These are phyloP conservation scores for Teinopalpus imperialis DNA, from an alignment of 2,888 invertebrate genomes.

Conservation along the genomic window DNA sequence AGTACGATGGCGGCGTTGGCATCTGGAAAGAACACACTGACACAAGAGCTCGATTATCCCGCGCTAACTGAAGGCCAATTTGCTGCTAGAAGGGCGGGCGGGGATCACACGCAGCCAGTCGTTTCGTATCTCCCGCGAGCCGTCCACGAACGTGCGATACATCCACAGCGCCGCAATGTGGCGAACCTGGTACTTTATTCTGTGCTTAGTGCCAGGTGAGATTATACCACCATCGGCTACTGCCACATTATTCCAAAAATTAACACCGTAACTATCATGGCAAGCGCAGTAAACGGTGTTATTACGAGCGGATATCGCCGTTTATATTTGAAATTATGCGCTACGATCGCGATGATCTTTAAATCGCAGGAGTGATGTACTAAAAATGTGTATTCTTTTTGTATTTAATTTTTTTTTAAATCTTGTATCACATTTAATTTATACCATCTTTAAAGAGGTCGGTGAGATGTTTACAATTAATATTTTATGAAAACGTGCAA, in stretches of 20 bases:
- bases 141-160: slow-evolving; percentile 32
- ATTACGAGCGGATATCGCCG: slow-evolving; percentile 18
- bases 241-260: neutral
- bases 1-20: slow-evolving; percentile 16
- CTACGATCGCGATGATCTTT: slow-evolving; percentile 13
- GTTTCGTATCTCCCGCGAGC: slow-evolving; percentile 37
- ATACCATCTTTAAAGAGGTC: too few relatives aligned
- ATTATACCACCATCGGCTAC: neutral
- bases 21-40: slow-evolving; percentile 32
- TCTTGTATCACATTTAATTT: too few relatives aligned
- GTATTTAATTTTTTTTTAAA: slow-evolving; percentile 1
- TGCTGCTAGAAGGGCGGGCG: slow-evolving; percentile 61
- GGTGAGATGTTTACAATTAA: too few relatives aligned
- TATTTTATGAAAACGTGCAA: too few relatives aligned
- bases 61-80: slow-evolving; percentile 55
- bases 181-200: slow-evolving; percentile 45
- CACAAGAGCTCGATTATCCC: slow-evolving; percentile 45
- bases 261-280: neutral
- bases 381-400: slow-evolving; percentile 10
- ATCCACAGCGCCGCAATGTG: slow-evolving; percentile 41
- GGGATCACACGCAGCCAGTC: slow-evolving; percentile 36
- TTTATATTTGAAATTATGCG: slow-evolving; percentile 16
- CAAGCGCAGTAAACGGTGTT: neutral
- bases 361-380: slow-evolving; percentile 3
- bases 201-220: slow-evolving; percentile 65